Evolutionary conservation across 64 coral and sea anemone species (phyloP), one percentile per base, ranked within the genome.

Genomic region (Stichodactyla helianthus): DNA sequence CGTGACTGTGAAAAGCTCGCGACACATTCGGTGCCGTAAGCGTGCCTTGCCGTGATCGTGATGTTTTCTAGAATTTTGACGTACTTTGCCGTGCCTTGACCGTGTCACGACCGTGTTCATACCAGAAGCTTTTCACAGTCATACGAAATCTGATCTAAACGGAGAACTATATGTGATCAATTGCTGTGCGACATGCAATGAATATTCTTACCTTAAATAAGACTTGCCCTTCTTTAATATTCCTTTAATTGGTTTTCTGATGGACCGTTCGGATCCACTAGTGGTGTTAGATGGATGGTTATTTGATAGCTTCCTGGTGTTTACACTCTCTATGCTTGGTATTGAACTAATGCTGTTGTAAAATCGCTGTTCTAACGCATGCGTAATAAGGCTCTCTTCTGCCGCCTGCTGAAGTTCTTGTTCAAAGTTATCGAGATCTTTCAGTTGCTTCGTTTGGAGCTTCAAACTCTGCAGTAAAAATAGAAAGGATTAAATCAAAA

Each of bases 211-310:
- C 83, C 83, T 84, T 7, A 84, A 25, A 50, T 84, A 61, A 17
- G 83, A 84, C 55, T 62, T 84, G 53, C 83, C 55, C 54, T 96
- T 96, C 71, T 96, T 96, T 3, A 96, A 79, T 82, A 96, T 96
- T 67, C 94, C 91, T 54, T 96, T 96, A 13, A 96, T 86, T 5
- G 94, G 94, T 82, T 90, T 92, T 44, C 31, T 84, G 44, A 61
- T 78, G 53, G 87, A 84, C 8, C 84, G 54, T 27, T 8, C 25
- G 4, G 68, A 7, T 70, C 65, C 25, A 31, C 12, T 20, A 65
- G 26, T 7, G 14, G 17, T 16, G 4, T 63, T 71, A 26, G 68
- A 74, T 19, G 25, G 68, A 27, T 23, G 68, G 10, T n/a, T 12
- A 6, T 65, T 65, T 6, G 62, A n/a, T 9, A 23, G 22, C 23